Evolutionary conservation across 2,797 vertebrate species (phyloP).

Genomic region (Gallinago solitaria): DNA sequence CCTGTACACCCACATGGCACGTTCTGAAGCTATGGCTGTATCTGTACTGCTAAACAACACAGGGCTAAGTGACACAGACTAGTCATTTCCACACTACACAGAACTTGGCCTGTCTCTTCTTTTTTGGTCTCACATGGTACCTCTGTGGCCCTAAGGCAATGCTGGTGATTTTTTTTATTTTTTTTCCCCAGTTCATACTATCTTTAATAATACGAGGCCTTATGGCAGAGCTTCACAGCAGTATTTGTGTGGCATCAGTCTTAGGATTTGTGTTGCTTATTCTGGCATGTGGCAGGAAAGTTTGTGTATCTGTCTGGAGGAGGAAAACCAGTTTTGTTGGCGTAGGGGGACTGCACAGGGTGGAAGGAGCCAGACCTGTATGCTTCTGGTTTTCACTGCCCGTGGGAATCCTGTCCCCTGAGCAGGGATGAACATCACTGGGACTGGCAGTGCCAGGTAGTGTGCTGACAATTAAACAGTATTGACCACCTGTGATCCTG

Average conservation of each 20-base stretch:
- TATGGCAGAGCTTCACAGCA: not conserved
- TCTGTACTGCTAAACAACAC: not conserved
- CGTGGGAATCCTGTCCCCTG: not conserved
- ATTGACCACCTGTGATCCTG: not conserved
- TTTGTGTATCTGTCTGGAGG: not conserved
- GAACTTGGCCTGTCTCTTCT: not conserved
- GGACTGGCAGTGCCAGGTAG: not conserved
- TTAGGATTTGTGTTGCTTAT: not conserved
- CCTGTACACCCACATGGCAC: not conserved
- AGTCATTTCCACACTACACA: not conserved
- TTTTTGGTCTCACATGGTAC: not conserved
- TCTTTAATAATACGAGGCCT: not conserved
- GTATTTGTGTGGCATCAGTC: not conserved
- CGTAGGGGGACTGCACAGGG: not conserved
- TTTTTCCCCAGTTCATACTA: not conserved
- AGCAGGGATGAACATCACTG: not conserved
- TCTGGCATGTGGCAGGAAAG: not conserved
- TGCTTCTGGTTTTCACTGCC: not conserved
- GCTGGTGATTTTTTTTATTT: rapidly evolving
- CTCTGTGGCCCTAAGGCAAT: not conserved
- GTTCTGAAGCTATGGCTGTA: not conserved
- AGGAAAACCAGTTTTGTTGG: not conserved
- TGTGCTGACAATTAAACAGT: not conserved
- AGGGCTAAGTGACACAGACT: not conserved
- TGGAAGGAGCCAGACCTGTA: not conserved